Conservation (phyloP, 2,113 vertebrate genomes). For the Zosterops hypoxanthus region DNA sequence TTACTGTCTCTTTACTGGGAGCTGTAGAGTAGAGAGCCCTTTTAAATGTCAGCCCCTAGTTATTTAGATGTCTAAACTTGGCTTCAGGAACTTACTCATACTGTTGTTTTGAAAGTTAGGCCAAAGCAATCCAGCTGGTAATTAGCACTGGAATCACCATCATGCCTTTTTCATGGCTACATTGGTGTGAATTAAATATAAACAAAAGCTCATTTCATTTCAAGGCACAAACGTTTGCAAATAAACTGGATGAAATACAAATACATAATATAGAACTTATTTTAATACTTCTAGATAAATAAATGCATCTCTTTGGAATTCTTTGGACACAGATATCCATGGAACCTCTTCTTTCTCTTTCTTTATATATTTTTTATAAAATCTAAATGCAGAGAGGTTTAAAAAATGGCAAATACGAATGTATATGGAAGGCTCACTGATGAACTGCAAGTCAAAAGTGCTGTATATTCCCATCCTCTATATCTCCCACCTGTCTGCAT, state of each 20-base stretch:
- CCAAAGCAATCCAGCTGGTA: slow-evolving; percentile 22
- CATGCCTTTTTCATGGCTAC: slow-evolving; percentile 21
- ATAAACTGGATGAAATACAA: slow-evolving; percentile 51
- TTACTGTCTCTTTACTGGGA: slow-evolving; percentile 17
- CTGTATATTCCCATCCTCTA: slow-evolving; percentile 38
- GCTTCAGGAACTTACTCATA: slow-evolving; percentile 34
- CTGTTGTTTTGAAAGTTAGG: neutral
- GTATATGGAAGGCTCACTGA: slow-evolving; percentile 51
- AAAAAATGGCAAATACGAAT: slow-evolving; percentile 58
- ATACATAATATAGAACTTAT: slow-evolving; percentile 48
- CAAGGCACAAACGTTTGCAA: slow-evolving; percentile 71
- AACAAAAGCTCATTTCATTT: slow-evolving; percentile 42
- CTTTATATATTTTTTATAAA: slow-evolving; percentile 61
- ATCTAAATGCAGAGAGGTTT: slow-evolving; percentile 49
- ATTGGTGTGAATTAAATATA: slow-evolving; percentile 26
- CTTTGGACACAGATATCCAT: slow-evolving; percentile 62
- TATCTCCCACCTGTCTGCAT: slow-evolving; percentile 13
- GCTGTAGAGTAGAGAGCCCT: slow-evolving; percentile 57
- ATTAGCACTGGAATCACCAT: slow-evolving; percentile 11
- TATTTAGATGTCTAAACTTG: slow-evolving; percentile 7
- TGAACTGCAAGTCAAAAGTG: slow-evolving; percentile 68
- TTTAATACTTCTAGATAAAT: slow-evolving; percentile 63
- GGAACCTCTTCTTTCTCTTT: slow-evolving; percentile 52
- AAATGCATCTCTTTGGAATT: slow-evolving; percentile 63
- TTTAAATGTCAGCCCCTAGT: slow-evolving; percentile 53